Conservation (phyloP, 1,140 invertebrate genomes). For the Cephus cinctus region DNA sequence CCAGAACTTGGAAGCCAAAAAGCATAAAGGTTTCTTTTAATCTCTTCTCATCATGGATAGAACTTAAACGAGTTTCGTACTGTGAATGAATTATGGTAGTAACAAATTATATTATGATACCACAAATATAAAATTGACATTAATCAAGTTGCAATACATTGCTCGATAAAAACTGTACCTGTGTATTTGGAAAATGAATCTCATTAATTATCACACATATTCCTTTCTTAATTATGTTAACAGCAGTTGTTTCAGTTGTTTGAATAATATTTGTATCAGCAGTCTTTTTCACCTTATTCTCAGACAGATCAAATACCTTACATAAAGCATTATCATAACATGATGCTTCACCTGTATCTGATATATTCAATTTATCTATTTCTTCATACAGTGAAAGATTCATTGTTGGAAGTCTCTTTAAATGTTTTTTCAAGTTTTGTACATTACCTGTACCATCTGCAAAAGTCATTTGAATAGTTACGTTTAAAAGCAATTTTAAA, state of each 20-base stretch:
- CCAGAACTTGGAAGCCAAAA: slow-evolving; percentile 21
- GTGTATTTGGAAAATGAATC: slow-evolving; percentile 14
- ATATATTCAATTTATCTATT: background rate
- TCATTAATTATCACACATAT: slow-evolving; percentile 34
- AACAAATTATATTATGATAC: slow-evolving; percentile 6
- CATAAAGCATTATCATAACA: slow-evolving; percentile 14
- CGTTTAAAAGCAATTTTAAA: background rate
- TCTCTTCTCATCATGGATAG: slow-evolving; percentile 12
- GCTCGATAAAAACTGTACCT: slow-evolving; percentile 11
- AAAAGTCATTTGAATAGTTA: background rate
- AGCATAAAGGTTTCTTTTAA: slow-evolving; percentile 24
- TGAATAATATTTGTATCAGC: background rate
- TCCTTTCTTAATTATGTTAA: slow-evolving; percentile 20
- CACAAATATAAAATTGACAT: background rate
- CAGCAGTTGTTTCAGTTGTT: background rate
- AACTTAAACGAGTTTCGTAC: slow-evolving; percentile 25
- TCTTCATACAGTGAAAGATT: background rate
- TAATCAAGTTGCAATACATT: slow-evolving; percentile 1
- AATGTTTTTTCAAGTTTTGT: slow-evolving; percentile 21
- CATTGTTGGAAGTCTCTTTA: slow-evolving; percentile 12
- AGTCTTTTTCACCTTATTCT: background rate
- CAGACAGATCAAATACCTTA: slow-evolving; percentile 13
- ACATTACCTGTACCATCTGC: slow-evolving; percentile 15
- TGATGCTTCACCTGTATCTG: background rate
- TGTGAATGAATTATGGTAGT: too few relatives aligned